phyloP scores from a whole-genome alignment of 2,797 vertebrate species.

The Sphenodon punctatus region DNA sequence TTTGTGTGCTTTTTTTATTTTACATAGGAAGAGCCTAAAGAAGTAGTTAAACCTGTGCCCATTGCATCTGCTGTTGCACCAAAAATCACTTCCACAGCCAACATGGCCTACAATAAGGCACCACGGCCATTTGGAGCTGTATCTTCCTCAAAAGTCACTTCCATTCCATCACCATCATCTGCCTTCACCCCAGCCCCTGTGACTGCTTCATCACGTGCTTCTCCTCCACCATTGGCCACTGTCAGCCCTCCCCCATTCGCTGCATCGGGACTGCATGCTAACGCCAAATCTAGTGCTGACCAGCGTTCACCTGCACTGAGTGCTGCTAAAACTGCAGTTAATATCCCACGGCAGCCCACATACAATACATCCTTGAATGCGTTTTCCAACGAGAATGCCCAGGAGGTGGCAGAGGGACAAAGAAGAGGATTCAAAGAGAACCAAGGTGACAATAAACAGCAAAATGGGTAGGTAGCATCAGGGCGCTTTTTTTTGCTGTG shows the following conservation, averaged over 20 bases:
- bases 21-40: conserved; percentile 86
- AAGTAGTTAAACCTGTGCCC: conserved; percentile 96
- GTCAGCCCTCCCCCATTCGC: conserved; percentile 71
- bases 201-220: conserved; percentile 71
- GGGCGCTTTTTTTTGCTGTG: conserved; percentile 50
- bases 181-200: conserved; percentile 91
- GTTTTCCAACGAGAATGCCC: conserved; percentile 82
- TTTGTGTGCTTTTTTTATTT: conserved; percentile 75
- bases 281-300: conserved; percentile 76
- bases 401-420: conserved; percentile 88
- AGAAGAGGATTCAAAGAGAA: conserved; percentile 87
- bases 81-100: conserved; percentile 77
- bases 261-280: conserved; percentile 77
- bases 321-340: conserved; percentile 82
- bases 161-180: conserved; percentile 93
- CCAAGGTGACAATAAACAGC: conserved; percentile 84
- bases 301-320: conserved; percentile 70
- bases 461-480: conserved; percentile 90
- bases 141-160: conserved; percentile 84
- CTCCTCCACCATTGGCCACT: conserved; percentile 61
- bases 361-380: conserved; percentile 86
- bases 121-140: conserved; percentile 90
- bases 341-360: conserved; percentile 85
- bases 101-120: conserved; percentile 91
- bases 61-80: conserved; percentile 84